These are phyloP conservation scores for Drosophila falleni DNA, from an alignment of 2,888 invertebrate species.

Conservation along the genomic window DNA sequence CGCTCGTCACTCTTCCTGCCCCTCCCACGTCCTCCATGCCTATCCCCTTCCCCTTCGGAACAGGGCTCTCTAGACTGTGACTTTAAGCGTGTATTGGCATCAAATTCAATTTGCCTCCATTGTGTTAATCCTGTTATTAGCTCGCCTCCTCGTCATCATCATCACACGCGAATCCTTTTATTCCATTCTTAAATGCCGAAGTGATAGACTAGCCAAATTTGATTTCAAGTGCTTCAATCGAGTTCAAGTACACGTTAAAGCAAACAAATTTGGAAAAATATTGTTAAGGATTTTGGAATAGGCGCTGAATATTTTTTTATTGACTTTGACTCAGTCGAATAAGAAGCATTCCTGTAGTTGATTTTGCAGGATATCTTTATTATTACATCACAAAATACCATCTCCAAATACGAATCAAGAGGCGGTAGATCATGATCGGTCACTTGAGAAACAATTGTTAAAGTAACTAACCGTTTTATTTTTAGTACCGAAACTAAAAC, in stretches of 20 bases:
- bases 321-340: neutral
- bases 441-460: too few relatives aligned
- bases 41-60: neutral
- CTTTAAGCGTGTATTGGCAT: conserved; percentile 74
- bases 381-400: neutral
- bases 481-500: too few relatives aligned
- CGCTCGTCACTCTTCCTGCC: conserved; percentile 19
- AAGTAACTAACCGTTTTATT: too few relatives aligned
- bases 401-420: too few relatives aligned
- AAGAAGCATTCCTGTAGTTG: neutral
- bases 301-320: conserved; percentile 3
- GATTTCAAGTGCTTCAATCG: conserved; percentile 35
- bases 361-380: neutral
- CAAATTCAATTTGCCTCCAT: conserved; percentile 81
- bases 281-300: neutral
- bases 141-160: conserved; percentile 46
- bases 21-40: neutral
- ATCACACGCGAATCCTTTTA: conserved; percentile 54
- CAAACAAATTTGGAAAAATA: neutral
- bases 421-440: neutral
- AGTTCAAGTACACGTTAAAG: conserved; percentile 9
- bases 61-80: conserved; percentile 40
- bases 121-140: conserved; percentile 82
- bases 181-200: conserved; percentile 32
- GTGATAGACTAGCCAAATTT: conserved; percentile 17